A percentile compares a stretch with the other conserved stretches of the same genome.
Conservation (phyloP, 2,113 vertebrate species). For the Salminus brasiliensis region DNA sequence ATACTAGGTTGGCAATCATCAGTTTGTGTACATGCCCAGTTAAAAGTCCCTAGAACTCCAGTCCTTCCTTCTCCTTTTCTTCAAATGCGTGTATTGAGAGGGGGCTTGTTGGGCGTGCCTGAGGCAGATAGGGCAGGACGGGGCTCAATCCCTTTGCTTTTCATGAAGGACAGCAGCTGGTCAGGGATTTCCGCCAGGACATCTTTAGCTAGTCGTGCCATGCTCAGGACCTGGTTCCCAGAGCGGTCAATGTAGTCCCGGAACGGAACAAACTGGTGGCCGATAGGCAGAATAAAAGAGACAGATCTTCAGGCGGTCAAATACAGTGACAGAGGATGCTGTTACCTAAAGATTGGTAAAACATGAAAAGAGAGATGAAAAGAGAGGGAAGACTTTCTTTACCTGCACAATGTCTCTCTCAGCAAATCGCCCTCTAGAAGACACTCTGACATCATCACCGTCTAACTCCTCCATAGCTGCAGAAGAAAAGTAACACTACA, state of each 20-base stretch:
- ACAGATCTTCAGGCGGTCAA: no score
- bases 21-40: neutral
- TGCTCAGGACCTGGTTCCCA: conserved; percentile 95
- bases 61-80: neutral
- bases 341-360: neutral
- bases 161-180: conserved; percentile 96
- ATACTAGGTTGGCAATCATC: neutral
- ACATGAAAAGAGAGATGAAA: neutral
- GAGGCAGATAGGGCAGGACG: conserved; percentile 71
- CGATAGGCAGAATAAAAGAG: conserved; percentile 6
- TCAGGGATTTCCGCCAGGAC: conserved; percentile 95
- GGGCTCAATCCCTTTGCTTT: conserved; percentile 86
- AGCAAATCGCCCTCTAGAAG: conserved; percentile 89
- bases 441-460: conserved; percentile 94
- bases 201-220: conserved; percentile 95
- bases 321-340: neutral
- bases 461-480: conserved; percentile 98
- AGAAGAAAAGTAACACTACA: conserved; percentile 16
- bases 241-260: conserved; percentile 94
- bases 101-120: conserved; percentile 49
- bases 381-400: conserved; percentile 20
- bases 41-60: neutral
- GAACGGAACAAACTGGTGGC: conserved; percentile 91
- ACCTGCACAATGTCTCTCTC: conserved; percentile 99
- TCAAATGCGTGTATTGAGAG: conserved; percentile 42